Conservation (phyloP, 2,888 invertebrate genomes). For the Thereva unica region DNA sequence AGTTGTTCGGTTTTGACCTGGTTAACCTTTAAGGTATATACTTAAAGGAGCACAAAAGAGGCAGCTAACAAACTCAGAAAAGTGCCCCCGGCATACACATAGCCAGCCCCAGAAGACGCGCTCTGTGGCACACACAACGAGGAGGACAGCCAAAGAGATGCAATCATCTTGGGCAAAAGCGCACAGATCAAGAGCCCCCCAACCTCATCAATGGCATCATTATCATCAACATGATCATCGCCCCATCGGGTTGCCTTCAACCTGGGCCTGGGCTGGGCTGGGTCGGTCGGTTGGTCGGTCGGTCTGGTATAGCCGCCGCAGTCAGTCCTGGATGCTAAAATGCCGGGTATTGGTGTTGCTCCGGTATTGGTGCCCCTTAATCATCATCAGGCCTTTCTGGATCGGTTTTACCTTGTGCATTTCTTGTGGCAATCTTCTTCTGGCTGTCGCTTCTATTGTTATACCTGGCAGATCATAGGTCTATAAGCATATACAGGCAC, state of each 20-base stretch:
- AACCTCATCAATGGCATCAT: constrained; percentile 45
- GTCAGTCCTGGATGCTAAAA: constrained; percentile 14
- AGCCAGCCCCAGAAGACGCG: constrained; percentile 38
- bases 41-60: constrained; percentile 26
- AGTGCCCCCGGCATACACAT: constrained; percentile 55
- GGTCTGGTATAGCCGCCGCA: too few species aligned
- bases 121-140: neutral
- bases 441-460: constrained; percentile 34
- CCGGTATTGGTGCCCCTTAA: constrained; percentile 31
- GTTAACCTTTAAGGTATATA: constrained; percentile 49
- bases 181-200: constrained; percentile 40
- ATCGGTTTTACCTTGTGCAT: constrained; percentile 22
- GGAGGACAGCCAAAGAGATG: constrained; percentile 9
- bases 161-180: constrained; percentile 25
- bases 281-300: neutral
- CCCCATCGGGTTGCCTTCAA: constrained; percentile 38
- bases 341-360: constrained; percentile 19
- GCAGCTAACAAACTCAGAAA: constrained; percentile 38
- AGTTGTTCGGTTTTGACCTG: constrained; percentile 57
- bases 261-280: constrained; percentile 34
- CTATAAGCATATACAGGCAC: constrained; percentile 20
- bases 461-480: constrained; percentile 15
- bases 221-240: constrained; percentile 45
- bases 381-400: constrained; percentile 36
- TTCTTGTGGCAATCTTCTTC: constrained; percentile 24